These are phyloP conservation scores for Eupeodes corollae DNA, from an alignment of 1,140 invertebrate genomes.

Conservation along the genomic window DNA sequence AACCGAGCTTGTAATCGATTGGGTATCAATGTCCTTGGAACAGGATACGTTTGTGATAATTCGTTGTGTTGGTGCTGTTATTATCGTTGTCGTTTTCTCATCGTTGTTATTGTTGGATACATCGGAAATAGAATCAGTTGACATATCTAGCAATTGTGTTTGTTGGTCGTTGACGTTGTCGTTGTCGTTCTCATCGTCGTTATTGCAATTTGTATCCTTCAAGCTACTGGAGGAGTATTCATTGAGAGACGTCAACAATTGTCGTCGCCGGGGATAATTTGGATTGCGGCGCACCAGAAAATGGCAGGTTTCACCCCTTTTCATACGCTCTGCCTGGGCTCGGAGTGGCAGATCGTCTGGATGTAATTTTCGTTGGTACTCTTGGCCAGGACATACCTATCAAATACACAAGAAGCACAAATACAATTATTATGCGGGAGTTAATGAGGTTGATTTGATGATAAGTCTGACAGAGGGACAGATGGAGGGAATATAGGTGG, in stretches of 20 bases:
- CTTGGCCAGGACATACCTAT: conserved; percentile 50
- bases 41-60: background rate
- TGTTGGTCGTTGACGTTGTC: background rate
- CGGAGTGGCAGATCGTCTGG: conserved; percentile 74
- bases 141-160: conserved; percentile 19
- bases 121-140: conserved; percentile 27
- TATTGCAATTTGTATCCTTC: conserved; percentile 2
- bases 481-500: conserved; percentile 9
- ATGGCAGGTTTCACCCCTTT: conserved; percentile 50
- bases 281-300: conserved; percentile 66
- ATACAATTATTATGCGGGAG: background rate
- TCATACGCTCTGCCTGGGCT: conserved; percentile 65
- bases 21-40: too few relatives aligned
- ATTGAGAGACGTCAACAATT: conserved; percentile 27
- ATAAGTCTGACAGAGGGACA: background rate
- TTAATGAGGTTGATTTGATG: background rate
- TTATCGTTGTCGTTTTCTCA: background rate
- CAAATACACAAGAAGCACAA: conserved; percentile 9
- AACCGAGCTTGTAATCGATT: too few relatives aligned
- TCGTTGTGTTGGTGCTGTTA: background rate
- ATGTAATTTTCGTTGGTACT: conserved; percentile 76
- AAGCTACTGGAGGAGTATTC: conserved; percentile 20
- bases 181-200: background rate
- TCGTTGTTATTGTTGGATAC: conserved; percentile 18
- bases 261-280: conserved; percentile 45